Conservation (phyloP, 37 sponge, comb jelly and placozoan genomes). For the Geodia barretti region DNA sequence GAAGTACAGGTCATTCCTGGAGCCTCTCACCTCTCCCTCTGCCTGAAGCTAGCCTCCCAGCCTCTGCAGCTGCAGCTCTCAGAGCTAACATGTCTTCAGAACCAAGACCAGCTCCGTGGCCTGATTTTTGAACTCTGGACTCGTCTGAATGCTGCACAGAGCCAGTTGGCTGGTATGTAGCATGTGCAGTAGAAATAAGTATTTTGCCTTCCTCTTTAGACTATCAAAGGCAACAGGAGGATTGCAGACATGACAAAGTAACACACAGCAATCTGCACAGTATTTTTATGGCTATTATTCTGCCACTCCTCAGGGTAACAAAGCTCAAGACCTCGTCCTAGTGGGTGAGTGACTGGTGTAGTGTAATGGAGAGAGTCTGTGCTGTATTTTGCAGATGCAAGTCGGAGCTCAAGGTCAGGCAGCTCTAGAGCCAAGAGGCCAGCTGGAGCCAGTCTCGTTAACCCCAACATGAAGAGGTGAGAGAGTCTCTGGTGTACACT, state of each 20-base stretch:
- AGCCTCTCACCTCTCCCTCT: not conserved
- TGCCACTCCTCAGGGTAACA: too few species aligned
- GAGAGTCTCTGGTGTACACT: not conserved
- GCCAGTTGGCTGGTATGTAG: slow-evolving; percentile 33
- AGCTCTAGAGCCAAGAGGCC: slow-evolving; percentile 31
- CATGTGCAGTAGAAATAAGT: too few species aligned
- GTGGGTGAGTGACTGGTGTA: too few species aligned
- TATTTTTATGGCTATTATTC: too few species aligned
- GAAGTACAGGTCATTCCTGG: not conserved
- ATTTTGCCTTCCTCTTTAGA: too few species aligned
- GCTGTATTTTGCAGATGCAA: not conserved
- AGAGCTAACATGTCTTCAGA: slow-evolving; percentile 30
- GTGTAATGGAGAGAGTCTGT: too few species aligned
- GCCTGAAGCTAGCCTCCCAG: slow-evolving; percentile 3
- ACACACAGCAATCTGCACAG: too few species aligned
- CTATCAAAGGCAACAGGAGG: too few species aligned
- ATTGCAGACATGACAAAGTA: too few species aligned
- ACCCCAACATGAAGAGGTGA: slow-evolving; percentile 62
- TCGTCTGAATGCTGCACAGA: not conserved
- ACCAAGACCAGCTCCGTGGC: slow-evolving; percentile 13
- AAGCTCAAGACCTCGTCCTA: too few species aligned
- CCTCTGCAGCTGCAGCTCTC: slow-evolving; percentile 31
- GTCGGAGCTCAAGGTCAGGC: not conserved
- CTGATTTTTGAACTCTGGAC: slow-evolving; percentile 37
- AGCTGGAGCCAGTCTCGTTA: slow-evolving; percentile 57